phyloP scores from a whole-genome alignment of 2,888 invertebrate genomes.

The Punctoribates punctum region DNA sequence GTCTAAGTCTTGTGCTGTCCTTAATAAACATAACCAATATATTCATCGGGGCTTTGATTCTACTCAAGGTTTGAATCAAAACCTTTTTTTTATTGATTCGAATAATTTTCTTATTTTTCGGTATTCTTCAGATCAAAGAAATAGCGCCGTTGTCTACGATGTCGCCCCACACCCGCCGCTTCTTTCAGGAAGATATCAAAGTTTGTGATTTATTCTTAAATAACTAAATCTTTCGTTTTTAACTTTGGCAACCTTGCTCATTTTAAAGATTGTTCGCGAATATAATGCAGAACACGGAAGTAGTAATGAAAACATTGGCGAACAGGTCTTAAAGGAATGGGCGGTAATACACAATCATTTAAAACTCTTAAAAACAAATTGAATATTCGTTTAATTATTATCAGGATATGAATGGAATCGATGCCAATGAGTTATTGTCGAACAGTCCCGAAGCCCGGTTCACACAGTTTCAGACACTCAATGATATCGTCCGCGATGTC shows the following conservation, averaged over 20 bases:
- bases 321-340: constrained; percentile 49
- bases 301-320: constrained; percentile 47
- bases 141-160: constrained; percentile 75
- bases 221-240: not conserved
- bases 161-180: constrained; percentile 64
- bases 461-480: constrained; percentile 47
- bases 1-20: constrained; percentile 72
- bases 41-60: constrained; percentile 47
- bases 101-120: constrained; percentile 43
- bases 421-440: constrained; percentile 46
- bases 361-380: no score
- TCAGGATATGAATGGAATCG: constrained; percentile 47
- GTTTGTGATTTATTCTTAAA: constrained; percentile 51
- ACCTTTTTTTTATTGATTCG: not conserved
- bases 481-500: constrained; percentile 48
- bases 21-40: constrained; percentile 78
- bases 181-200: constrained; percentile 75
- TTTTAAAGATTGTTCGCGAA: constrained; percentile 42
- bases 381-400: not conserved
- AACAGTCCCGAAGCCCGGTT: constrained; percentile 47
- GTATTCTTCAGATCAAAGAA: constrained; percentile 64
- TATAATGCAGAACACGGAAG: constrained; percentile 38
- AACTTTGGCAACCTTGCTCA: not conserved
- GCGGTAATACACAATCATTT: no score
- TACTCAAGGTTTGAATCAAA: constrained; percentile 46